Conservation (phyloP, 2,113 vertebrate genomes). For the Phasianus colchicus region DNA sequence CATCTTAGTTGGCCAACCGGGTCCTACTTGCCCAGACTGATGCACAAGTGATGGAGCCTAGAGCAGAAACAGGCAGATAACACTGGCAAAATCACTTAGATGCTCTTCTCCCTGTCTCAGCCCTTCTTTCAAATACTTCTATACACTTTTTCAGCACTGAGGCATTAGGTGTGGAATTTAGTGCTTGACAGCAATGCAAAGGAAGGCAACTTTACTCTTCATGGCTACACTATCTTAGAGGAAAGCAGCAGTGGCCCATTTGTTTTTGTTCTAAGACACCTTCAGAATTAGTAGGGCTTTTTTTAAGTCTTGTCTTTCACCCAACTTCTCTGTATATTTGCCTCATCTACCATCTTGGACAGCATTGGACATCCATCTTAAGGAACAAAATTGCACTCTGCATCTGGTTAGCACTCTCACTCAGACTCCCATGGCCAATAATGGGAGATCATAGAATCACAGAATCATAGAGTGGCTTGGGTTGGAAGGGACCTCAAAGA, state of each 20-base stretch:
- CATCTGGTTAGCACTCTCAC: not conserved
- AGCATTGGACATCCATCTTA: not conserved
- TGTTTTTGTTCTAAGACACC: not conserved
- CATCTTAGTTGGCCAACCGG: not conserved
- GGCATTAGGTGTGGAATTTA: not conserved
- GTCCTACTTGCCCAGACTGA: not conserved
- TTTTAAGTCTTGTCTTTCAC: not conserved
- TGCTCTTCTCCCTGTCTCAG: not conserved
- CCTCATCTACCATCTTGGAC: not conserved
- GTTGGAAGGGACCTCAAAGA: too few species aligned
- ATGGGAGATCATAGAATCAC: not conserved
- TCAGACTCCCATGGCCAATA: not conserved
- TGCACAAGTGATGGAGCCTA: not conserved
- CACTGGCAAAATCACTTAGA: not conserved
- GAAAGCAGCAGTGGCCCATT: not conserved
- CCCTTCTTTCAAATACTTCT: not conserved
- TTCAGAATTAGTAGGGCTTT: not conserved
- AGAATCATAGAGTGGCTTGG: too few species aligned
- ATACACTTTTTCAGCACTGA: not conserved
- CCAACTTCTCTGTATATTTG: fast-evolving
- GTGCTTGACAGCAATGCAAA: not conserved
- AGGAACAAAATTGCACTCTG: not conserved
- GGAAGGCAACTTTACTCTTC: not conserved
- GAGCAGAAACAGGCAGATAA: not conserved
- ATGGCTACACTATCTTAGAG: not conserved